A percentile compares a stretch with the other conserved stretches of the same genome.
Conservation (phyloP, 2,113 vertebrate genomes). For the Gnathonemus longibarbis region DNA sequence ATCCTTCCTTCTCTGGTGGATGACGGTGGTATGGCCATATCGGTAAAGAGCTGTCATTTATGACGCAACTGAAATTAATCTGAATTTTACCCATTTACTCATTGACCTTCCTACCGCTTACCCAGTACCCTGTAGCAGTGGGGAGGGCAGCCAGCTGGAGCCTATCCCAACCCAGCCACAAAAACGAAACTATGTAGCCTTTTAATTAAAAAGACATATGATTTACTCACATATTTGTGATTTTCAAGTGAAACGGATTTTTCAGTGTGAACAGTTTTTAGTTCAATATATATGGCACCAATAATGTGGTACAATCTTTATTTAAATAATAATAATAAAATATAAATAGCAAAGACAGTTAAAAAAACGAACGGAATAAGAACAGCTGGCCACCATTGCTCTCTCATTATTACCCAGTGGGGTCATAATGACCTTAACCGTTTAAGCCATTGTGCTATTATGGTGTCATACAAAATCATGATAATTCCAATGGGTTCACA, state of each 20-base stretch:
- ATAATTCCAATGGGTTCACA: not conserved
- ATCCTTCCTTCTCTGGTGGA: not conserved
- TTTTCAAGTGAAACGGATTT: not conserved
- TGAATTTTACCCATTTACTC: not conserved
- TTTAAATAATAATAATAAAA: not conserved
- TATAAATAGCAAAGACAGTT: not conserved
- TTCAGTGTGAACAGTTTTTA: not conserved
- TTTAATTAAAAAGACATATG: not conserved
- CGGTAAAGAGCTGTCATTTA: not conserved
- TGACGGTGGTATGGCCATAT: not conserved
- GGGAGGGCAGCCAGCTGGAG: not conserved
- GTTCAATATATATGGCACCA: not conserved
- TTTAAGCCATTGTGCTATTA: not conserved
- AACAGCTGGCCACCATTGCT: not conserved
- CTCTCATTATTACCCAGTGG: not conserved
- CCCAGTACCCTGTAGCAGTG: not conserved
- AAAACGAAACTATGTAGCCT: not conserved
- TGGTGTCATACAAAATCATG: not conserved
- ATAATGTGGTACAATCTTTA: not conserved
- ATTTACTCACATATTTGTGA: not conserved
- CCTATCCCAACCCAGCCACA: not conserved
- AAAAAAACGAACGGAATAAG: not conserved
- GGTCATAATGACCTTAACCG: not conserved
- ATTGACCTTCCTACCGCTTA: not conserved
- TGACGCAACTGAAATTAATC: not conserved